These are phyloP conservation scores for Myotis findleyi DNA, from an alignment of 2,797 vertebrate genomes.

Conservation along the genomic window DNA sequence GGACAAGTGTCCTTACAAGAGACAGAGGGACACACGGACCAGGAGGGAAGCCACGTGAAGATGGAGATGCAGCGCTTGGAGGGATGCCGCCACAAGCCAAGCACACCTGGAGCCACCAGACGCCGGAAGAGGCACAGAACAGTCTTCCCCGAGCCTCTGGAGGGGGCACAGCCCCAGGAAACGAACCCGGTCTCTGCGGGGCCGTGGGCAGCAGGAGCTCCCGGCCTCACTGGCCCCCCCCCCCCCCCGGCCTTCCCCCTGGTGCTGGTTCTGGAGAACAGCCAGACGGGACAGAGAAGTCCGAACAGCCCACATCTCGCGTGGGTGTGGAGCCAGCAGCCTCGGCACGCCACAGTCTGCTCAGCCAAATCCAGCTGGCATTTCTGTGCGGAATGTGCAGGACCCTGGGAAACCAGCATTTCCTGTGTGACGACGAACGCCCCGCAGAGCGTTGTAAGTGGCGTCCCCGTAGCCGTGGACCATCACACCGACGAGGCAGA, in stretches of 20 bases:
- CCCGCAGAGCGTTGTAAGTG: not conserved
- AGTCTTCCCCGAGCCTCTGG: not conserved
- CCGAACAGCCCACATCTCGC: rapidly evolving
- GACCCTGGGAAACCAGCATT: not conserved
- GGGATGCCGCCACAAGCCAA: not conserved
- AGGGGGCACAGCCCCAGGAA: not conserved
- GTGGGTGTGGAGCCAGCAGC: not conserved
- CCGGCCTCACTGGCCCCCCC: not conserved
- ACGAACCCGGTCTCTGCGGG: not conserved
- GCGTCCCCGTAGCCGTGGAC: not conserved
- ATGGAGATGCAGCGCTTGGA: not conserved
- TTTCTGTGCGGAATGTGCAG: not conserved
- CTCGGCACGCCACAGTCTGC: not conserved
- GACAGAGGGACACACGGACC: not conserved
- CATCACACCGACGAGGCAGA: not conserved
- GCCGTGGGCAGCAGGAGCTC: not conserved
- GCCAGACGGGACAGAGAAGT: not conserved
- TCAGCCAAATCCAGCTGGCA: not conserved
- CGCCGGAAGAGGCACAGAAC: not conserved
- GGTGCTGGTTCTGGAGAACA: not conserved
- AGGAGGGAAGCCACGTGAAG: not conserved
- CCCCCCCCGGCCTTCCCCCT: not conserved
- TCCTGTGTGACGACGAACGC: not conserved
- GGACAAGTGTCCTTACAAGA: not conserved
- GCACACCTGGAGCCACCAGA: not conserved